phyloP scores from a whole-genome alignment of 2,888 invertebrate species.

The Saturnia pavonia region DNA sequence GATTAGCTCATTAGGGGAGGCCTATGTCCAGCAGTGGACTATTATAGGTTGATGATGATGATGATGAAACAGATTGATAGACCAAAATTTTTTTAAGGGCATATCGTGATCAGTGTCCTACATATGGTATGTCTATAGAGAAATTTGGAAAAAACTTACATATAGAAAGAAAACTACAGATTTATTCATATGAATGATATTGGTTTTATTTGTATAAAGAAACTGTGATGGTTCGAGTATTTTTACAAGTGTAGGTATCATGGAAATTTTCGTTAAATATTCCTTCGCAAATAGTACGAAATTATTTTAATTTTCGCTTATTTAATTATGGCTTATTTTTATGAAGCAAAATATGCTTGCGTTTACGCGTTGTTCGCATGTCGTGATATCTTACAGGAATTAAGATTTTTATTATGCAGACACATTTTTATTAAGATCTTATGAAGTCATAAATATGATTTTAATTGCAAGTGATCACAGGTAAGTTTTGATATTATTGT shows the following conservation, averaged over 20 bases:
- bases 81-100: too few relatives aligned
- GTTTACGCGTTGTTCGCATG: not conserved
- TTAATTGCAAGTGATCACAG: not conserved
- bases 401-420: not conserved
- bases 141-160: too few relatives aligned
- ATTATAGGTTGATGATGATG: too few relatives aligned
- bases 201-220: not conserved
- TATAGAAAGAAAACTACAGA: too few relatives aligned
- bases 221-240: not conserved
- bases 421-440: not conserved
- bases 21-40: too few relatives aligned
- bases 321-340: not conserved
- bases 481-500: not conserved
- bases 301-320: not conserved
- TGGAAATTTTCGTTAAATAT: not conserved
- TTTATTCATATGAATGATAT: too few relatives aligned
- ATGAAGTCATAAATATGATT: not conserved
- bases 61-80: too few relatives aligned
- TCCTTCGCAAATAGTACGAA: not conserved
- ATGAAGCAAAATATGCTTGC: not conserved
- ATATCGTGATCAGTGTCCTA: too few relatives aligned
- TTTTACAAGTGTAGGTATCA: not conserved
- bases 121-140: too few relatives aligned
- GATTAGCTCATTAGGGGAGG: too few relatives aligned
- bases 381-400: not conserved